Base-by-base conservation (phyloP, 2,113 vertebrate genomes). In the Gallinago media region DNA sequence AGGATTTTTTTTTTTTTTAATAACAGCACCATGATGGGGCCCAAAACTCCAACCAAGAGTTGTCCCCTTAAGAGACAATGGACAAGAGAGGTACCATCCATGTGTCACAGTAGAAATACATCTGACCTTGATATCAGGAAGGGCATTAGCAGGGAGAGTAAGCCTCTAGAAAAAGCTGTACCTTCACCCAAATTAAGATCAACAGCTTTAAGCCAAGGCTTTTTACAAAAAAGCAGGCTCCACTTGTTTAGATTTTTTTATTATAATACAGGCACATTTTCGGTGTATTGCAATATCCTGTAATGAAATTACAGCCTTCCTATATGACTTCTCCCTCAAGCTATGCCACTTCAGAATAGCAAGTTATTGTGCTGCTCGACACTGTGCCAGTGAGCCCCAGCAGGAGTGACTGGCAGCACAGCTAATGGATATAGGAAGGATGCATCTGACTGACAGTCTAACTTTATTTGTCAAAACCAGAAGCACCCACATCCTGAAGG, bases 241-340 rank as follows among this genome's bases (percentile, higher is more conserved):
- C 18, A 27, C n/a, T 54, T 62, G 52, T 93, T 96, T 47, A 50
- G 63, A 31, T 38, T 42, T 93, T 80, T 62, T 68, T 78, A 85
- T 88, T 74, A 31, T 44, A 85, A 62, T 31, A 75, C 4, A 17
- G 49, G n/a, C 66, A 66, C 29, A 34, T 72, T 92, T 91, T 85
- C 91, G 74, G 80, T 80, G 61, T 52, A 76, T 38, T 85, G 86
- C 76, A 93, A 89, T 96, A 95, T 81, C 84, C 83, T 15, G 3
- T 94, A 96, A 96, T 86, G 73, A 78, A 95, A 94, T 92, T 84
- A 93, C 49, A 61, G 86, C 59, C 79, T 96, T 95, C 68, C 71
- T 29, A 68, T 70, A 1, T 31, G 88, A 86, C 61, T 79, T 96
- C 65, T 91, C 68, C 92, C 95, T 91, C 68, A 75, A 94, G 96